A percentile compares a stretch with the other conserved stretches of the same genome.
Conservation (phyloP, 2,113 vertebrate genomes). For the Tricholaema leucomelas region DNA sequence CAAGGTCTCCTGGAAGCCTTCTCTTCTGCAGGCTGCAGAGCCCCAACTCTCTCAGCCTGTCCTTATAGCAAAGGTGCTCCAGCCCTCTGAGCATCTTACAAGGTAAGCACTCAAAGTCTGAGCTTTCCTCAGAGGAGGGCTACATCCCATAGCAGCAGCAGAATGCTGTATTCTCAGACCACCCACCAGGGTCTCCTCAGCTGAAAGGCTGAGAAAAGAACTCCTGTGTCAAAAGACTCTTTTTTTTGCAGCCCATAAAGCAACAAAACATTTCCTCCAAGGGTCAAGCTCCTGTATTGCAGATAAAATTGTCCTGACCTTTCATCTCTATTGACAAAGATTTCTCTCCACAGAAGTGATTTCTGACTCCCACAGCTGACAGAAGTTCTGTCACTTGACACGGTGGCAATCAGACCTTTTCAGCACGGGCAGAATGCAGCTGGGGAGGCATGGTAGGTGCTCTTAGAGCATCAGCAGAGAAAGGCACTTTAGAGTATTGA, state of each 20-base stretch:
- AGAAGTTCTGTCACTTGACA: conserved; percentile 11
- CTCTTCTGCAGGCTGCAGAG: no score
- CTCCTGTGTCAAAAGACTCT: conserved; percentile 21
- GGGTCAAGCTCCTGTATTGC: background rate
- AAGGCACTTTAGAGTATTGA: background rate
- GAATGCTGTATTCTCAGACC: background rate
- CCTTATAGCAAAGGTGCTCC: no score
- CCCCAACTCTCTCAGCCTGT: no score
- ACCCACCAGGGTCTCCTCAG: background rate
- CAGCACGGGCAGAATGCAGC: background rate
- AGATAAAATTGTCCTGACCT: conserved; percentile 40
- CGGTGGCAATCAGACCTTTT: conserved; percentile 40
- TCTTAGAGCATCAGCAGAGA: conserved; percentile 20
- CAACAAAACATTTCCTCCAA: conserved; percentile 5
- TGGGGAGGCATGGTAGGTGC: background rate
- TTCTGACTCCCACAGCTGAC: conserved; percentile 30
- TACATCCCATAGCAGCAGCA: background rate
- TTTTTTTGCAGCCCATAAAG: conserved; percentile 30
- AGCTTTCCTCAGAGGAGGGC: background rate
- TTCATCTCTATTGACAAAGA: conserved; percentile 47
- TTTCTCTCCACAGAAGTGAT: conserved; percentile 28
- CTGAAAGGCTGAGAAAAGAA: conserved; percentile 21
- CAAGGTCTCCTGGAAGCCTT: no score
- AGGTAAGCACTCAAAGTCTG: background rate
- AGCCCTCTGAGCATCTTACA: no score